A percentile compares a stretch with the other conserved stretches of the same genome.
phyloP scores from a whole-genome alignment of 2,797 vertebrate genomes.

The Hyperoplus immaculatus region DNA sequence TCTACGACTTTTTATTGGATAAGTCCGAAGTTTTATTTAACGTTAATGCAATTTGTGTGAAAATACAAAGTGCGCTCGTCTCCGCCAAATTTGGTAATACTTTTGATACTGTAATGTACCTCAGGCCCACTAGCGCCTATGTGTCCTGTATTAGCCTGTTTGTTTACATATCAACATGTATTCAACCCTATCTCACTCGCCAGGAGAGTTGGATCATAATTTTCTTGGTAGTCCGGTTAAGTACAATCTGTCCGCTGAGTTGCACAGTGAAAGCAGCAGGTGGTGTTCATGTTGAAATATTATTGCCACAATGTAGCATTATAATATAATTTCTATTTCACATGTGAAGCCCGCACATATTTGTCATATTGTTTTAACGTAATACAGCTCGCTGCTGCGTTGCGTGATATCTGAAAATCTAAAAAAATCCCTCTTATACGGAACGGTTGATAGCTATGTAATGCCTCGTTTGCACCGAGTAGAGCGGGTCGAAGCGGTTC shows the following conservation, averaged over 20 bases:
- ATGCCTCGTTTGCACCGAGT: no score
- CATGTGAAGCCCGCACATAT: not conserved
- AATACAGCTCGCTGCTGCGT: not conserved
- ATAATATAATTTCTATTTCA: not conserved
- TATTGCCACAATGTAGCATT: not conserved
- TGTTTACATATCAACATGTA: constrained; percentile 69
- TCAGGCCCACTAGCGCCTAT: not conserved
- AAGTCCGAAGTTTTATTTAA: not conserved
- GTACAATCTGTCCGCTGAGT: not conserved
- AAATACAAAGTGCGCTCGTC: not conserved
- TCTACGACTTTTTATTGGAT: not conserved
- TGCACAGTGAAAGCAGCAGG: not conserved
- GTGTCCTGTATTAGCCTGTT: constrained; percentile 28
- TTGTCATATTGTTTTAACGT: not conserved
- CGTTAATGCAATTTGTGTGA: not conserved
- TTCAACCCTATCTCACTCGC: not conserved
- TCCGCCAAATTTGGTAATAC: constrained; percentile 15
- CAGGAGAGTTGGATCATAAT: not conserved
- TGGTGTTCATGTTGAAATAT: not conserved
- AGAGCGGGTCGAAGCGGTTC: no score
- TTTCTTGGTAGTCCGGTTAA: not conserved
- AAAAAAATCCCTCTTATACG: not conserved
- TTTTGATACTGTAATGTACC: not conserved
- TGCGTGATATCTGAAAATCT: not conserved
- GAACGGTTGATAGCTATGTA: not conserved